phyloP scores from a whole-genome alignment of 2,888 invertebrate species.

The Caenorhabditis sp. region DNA sequence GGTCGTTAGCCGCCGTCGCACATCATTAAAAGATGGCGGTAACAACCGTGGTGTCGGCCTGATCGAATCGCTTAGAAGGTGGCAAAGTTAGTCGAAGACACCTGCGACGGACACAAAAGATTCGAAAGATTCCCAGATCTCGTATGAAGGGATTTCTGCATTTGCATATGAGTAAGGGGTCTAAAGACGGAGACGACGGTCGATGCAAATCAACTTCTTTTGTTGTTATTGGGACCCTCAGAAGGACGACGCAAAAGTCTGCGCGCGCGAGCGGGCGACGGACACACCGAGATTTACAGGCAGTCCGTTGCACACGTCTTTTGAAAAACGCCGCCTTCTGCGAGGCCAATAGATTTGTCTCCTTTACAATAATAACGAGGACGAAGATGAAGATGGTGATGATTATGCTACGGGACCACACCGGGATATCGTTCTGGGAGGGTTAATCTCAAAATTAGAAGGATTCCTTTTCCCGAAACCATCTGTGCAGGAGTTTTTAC shows the following conservation, averaged over 20 bases:
- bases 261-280: slow-evolving; percentile 35
- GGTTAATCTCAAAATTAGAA: slow-evolving; percentile 61
- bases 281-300: slow-evolving; percentile 60
- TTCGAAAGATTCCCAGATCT: slow-evolving; percentile 40
- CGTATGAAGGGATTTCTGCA: slow-evolving; percentile 15
- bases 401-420: slow-evolving; percentile 23
- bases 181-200: slow-evolving; percentile 23
- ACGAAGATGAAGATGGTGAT: slow-evolving; percentile 40
- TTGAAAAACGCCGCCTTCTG: slow-evolving; percentile 49
- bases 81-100: slow-evolving; percentile 43
- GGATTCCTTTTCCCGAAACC: slow-evolving; percentile 20
- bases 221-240: slow-evolving; percentile 49
- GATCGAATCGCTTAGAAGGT: slow-evolving; percentile 57
- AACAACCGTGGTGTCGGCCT: slow-evolving; percentile 32
- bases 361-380: slow-evolving; percentile 51
- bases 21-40: slow-evolving; percentile 59
- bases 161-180: slow-evolving; percentile 54
- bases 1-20: slow-evolving; percentile 54
- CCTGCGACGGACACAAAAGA: slow-evolving; percentile 43
- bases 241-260: slow-evolving; percentile 55
- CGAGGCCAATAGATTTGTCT: slow-evolving; percentile 55
- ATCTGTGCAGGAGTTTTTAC: slow-evolving; percentile 49
- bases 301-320: slow-evolving; percentile 57
- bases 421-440: slow-evolving; percentile 37
- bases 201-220: slow-evolving; percentile 53